A percentile compares a stretch with the other conserved stretches of the same genome.
phyloP scores from a whole-genome alignment of 92 coral and sea anemone genomes.

The Porites cylindrica region DNA sequence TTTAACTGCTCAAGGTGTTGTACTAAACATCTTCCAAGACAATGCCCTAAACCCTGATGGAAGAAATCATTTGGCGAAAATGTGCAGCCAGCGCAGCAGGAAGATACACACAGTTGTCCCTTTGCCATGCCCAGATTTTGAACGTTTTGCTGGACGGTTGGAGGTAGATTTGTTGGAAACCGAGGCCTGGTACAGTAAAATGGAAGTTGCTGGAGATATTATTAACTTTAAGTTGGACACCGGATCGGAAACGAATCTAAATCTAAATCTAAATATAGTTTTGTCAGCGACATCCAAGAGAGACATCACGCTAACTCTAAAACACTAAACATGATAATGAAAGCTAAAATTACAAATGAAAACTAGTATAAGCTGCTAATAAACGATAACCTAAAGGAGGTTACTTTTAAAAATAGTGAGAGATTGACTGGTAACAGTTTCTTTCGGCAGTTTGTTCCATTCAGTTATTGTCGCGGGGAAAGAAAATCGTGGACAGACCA shows the following conservation, averaged over 20 bases:
- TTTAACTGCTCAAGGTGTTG: constrained; percentile 29
- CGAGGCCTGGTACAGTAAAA: not conserved
- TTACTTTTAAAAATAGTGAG: too few species aligned
- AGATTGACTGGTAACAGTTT: too few species aligned
- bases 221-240: constrained; percentile 1
- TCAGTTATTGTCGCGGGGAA: too few species aligned
- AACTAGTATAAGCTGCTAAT: too few species aligned
- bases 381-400: too few species aligned
- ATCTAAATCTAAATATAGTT: too few species aligned
- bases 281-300: too few species aligned
- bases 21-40: not conserved
- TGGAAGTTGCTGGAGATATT: not conserved
- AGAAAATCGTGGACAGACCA: too few species aligned
- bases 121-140: not conserved
- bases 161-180: not conserved
- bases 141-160: not conserved
- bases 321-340: too few species aligned
- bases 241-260: not conserved
- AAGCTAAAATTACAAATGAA: too few species aligned
- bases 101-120: not conserved
- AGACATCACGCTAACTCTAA: too few species aligned
- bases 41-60: constrained; percentile 17
- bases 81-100: not conserved
- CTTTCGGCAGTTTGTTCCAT: too few species aligned
- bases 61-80: constrained; percentile 23